Evolutionary conservation across 2,888 invertebrate genomes (phyloP).

Genomic region (Lasius fuliginosus): DNA sequence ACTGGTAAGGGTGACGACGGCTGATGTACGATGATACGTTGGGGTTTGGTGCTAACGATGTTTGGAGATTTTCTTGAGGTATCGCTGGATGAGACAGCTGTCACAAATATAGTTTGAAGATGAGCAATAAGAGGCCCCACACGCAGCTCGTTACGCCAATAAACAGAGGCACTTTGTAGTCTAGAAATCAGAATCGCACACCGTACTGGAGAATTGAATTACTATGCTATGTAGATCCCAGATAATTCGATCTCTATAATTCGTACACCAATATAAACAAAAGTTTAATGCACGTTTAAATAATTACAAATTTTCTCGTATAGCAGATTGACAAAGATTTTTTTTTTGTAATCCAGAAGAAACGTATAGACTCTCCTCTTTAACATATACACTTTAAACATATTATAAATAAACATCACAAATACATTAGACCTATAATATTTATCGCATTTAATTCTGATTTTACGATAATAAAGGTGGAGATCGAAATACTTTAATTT

Average conservation of each 20-base stretch:
- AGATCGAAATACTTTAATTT: no score
- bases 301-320: constrained; percentile 17
- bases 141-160: constrained; percentile 96
- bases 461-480: no score
- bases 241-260: constrained; percentile 72
- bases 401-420: no score
- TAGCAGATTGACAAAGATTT: not conserved
- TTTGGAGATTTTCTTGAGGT: constrained; percentile 82
- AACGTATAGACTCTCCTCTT: no score
- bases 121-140: constrained; percentile 93
- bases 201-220: constrained; percentile 85
- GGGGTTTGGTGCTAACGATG: constrained; percentile 84
- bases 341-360: constrained; percentile 1
- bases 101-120: constrained; percentile 91
- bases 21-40: constrained; percentile 85
- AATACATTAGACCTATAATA: no score
- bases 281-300: constrained; percentile 18
- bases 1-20: constrained; percentile 85
- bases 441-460: no score
- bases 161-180: constrained; percentile 91
- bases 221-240: constrained; percentile 79
- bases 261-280: constrained; percentile 58
- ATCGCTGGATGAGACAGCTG: constrained; percentile 85
- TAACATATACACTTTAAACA: no score
- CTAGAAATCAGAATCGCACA: constrained; percentile 86